A percentile compares a stretch with the other conserved stretches of the same genome.
Evolutionary conservation across 2,888 invertebrate genomes (phyloP).

Genomic region (Epicampocera succincta): DNA sequence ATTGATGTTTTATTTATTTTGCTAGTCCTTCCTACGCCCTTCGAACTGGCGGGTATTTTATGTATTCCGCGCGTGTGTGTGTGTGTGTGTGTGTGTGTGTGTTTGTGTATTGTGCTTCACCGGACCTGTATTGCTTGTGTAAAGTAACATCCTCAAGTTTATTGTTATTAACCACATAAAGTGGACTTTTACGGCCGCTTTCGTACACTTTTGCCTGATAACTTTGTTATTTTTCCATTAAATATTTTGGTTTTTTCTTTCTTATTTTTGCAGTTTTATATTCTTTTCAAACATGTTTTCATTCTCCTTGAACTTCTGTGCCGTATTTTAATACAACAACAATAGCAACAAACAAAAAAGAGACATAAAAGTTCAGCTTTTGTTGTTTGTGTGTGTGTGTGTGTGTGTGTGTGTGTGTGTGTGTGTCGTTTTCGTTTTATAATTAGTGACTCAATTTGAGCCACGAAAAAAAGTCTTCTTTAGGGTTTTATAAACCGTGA

Average conservation of each 20-base stretch:
- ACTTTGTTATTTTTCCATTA: conserved; percentile 58
- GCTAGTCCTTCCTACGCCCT: too few relatives aligned
- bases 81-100: too few relatives aligned
- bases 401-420: too few relatives aligned
- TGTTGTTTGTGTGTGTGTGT: too few relatives aligned
- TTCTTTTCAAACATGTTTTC: conserved; percentile 16
- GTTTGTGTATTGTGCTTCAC: too few relatives aligned
- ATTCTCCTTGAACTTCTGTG: conserved; percentile 7
- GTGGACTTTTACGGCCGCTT: background rate
- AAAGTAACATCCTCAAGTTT: background rate
- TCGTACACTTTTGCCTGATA: conserved; percentile 7
- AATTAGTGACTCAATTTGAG: conserved; percentile 66
- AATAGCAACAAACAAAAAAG: conserved; percentile 22
- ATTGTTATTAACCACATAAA: conserved; percentile 28
- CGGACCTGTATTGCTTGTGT: too few relatives aligned
- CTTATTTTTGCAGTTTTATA: conserved; percentile 15
- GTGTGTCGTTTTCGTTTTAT: too few relatives aligned
- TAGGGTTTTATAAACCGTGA: conserved; percentile 48
- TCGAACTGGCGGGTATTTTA: too few relatives aligned
- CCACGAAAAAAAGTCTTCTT: conserved; percentile 31
- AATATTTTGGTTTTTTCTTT: conserved; percentile 39
- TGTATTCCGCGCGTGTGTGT: too few relatives aligned
- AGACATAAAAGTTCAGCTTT: conserved; percentile 23
- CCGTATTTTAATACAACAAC: background rate
- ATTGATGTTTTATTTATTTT: too few relatives aligned